Evolutionary conservation across 2,797 vertebrate genomes (phyloP), one percentile per base, ranked within the genome.

Genomic region (Potorous gilbertii): DNA sequence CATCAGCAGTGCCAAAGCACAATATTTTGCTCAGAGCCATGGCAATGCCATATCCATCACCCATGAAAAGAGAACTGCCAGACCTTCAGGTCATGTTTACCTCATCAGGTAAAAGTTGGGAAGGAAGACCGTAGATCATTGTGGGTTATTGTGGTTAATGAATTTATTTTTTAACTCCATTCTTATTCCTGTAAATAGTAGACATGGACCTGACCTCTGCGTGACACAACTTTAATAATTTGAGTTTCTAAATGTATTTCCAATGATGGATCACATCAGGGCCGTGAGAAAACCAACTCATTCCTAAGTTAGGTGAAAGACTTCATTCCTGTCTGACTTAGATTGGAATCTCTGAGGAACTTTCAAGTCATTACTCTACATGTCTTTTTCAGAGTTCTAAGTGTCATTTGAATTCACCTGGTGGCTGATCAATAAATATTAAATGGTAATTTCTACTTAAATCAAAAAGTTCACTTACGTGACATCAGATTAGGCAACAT

Each of bases 11-110:
- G 95, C 96, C 96, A 96, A 74, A 40, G 95, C 96, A 95, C 93
- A 97, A 97, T 97, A 97, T 97, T 98, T 97, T 98, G 92, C 93
- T 95, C 0, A 46, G 89, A 96, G 97, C 97, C 98, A 97, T 98
- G 96, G 97, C 94, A 96, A 98, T 87, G 93, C 95, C 97, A 96
- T 56, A 95, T 94, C 90, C 56, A 4, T 95, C 96, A 96, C 90
- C 96, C 0, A 1, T 94, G 96, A 54, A 18, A 94, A 96, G 94
- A 90, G 96, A 92, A 66, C 90, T 62, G 96, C 74, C 29, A 59
- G 91, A 96, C 93, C 90, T 56, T 96, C 90, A 93, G 89, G 92
- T 97, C 95, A 95, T 93, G 52, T 96, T 97, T 97, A 96, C 95
- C 92, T 97, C 94, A 95, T 96, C 96, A 97, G 95, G 95, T 96